These are phyloP conservation scores for Pachycephala philippinensis DNA, from an alignment of 2,113 vertebrate species.

Conservation along the genomic window DNA sequence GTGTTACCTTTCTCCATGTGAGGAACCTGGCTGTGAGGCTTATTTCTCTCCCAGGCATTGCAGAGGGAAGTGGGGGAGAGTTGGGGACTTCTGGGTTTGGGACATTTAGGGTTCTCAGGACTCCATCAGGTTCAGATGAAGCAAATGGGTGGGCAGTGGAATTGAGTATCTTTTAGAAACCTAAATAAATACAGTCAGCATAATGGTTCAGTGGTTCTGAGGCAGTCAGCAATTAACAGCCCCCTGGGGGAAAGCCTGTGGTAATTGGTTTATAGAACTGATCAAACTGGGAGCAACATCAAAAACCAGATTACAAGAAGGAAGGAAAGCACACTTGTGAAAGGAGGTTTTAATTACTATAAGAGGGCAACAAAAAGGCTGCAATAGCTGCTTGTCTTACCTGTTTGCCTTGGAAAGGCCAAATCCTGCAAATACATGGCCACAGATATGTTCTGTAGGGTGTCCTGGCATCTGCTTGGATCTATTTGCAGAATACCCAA, in stretches of 20 bases:
- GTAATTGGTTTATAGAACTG: not conserved
- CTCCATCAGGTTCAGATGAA: not conserved
- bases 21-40: not conserved
- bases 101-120: not conserved
- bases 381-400: not conserved
- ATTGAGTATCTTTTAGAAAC: not conserved
- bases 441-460: not conserved
- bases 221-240: not conserved
- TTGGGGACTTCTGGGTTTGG: accelerated
- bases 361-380: not conserved
- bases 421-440: not conserved
- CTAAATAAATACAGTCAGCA: not conserved
- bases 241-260: not conserved
- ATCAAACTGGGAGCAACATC: not conserved
- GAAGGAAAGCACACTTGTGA: not conserved
- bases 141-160: not conserved
- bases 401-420: not conserved
- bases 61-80: not conserved
- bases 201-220: not conserved
- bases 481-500: not conserved
- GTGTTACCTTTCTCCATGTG: accelerated
- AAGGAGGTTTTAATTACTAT: not conserved
- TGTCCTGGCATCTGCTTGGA: not conserved
- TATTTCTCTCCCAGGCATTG: not conserved
- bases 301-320: not conserved